phyloP scores from a whole-genome alignment of 2,888 invertebrate species.

The Tachina fera region DNA sequence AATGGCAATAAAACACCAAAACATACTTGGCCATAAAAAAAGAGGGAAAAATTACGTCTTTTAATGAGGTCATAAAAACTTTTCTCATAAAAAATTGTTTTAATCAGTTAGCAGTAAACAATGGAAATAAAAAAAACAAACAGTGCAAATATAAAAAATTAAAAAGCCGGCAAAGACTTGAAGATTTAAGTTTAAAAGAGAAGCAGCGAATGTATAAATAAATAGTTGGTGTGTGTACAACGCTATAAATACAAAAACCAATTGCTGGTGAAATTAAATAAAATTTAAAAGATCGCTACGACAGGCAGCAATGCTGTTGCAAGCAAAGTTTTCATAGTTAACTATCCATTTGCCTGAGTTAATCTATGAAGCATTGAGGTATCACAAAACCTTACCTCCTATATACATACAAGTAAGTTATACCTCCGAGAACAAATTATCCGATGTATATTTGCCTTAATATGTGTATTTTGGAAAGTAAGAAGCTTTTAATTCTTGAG shows the following conservation, averaged over 20 bases:
- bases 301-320: background rate
- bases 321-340: background rate
- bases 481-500: too few species aligned
- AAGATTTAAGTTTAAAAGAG: constrained; percentile 25
- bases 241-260: constrained; percentile 14
- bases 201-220: constrained; percentile 39
- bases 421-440: too few species aligned
- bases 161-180: constrained; percentile 21
- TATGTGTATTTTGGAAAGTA: too few species aligned
- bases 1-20: constrained; percentile 53
- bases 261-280: constrained; percentile 18
- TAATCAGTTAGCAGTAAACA: constrained; percentile 66
- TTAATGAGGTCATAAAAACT: constrained; percentile 70
- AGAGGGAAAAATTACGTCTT: constrained; percentile 43
- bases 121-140: constrained; percentile 40
- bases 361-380: too few species aligned
- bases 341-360: background rate
- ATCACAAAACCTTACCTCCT: too few species aligned
- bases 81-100: constrained; percentile 69
- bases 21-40: constrained; percentile 27
- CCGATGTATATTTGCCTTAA: too few species aligned
- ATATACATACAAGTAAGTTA: too few species aligned
- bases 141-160: constrained; percentile 3
- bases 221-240: constrained; percentile 38
- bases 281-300: background rate